A percentile compares a stretch with the other conserved stretches of the same genome.
Evolutionary conservation across 2,113 vertebrate species (phyloP).

Genomic region (Physeter macrocephalus): DNA sequence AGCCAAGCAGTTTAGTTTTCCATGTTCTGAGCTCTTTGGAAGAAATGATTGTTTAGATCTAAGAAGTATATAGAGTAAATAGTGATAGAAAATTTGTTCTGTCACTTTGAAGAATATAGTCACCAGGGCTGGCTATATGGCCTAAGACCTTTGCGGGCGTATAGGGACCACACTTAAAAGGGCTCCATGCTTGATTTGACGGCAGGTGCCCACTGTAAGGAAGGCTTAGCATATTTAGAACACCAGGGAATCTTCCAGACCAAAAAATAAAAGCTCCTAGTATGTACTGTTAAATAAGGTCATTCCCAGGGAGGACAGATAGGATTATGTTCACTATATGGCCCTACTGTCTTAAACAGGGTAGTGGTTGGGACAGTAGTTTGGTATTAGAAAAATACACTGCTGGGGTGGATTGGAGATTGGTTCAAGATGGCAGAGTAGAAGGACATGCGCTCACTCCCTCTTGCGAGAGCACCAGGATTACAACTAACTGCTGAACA

Average conservation of each 20-base stretch:
- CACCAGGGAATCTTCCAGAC: conserved; percentile 54
- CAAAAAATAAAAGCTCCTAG: not conserved
- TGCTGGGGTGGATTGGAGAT: not conserved
- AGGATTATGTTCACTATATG: not conserved
- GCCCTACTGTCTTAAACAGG: conserved; percentile 27
- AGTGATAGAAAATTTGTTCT: not conserved
- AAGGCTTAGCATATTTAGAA: not conserved
- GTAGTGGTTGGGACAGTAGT: conserved; percentile 1
- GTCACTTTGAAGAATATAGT: not conserved
- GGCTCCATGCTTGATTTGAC: not conserved
- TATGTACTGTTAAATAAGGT: not conserved
- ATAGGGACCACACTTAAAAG: rapidly evolving
- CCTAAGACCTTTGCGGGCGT: rapidly evolving
- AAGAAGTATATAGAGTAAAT: not conserved
- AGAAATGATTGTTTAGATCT: not conserved
- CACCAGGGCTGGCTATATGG: not conserved
- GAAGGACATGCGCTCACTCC: no score
- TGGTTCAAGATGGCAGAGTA: no score
- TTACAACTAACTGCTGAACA: no score
- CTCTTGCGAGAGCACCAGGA: no score
- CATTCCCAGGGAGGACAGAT: conserved; percentile 29
- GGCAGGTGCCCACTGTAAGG: not conserved
- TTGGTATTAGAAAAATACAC: not conserved
- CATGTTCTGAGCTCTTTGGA: not conserved
- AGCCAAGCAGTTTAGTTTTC: not conserved